Evolutionary conservation across 2,797 vertebrate genomes (phyloP), one percentile per base, ranked within the genome.

Genomic region (Garrulus glandarius): DNA sequence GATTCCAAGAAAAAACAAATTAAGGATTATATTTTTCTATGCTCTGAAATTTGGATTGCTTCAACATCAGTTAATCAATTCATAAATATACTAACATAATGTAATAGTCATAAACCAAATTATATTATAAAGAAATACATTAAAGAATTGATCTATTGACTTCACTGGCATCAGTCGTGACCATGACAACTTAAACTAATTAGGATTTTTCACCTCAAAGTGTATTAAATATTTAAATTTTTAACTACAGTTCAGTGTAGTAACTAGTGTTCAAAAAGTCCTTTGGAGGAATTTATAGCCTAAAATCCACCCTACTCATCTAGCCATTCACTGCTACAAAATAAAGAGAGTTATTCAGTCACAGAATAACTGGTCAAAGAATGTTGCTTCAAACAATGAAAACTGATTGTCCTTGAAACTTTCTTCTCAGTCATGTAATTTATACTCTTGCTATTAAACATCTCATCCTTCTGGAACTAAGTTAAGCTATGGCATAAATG

Each of bases 351-450:
- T 30, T 83, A 63, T 70, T 87, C n/a, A 44, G 24, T 86, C 49
- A 50, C 21, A 37, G 29, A 75, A 15, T 89, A 91, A 69, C 46
- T 78, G 56, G 46, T 83, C 55, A 81, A 86, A 85, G 22, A 74
- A 59, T 27, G 22, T 59, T 90, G 8, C 14, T 84, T 95, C 4
- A 1, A 75, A 75, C 50, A 67, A 84, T 86, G 83, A 84, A 74
- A 86, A 76, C 15, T 92, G 61, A 90, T 93, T 87, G 67, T 74
- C 82, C 61, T 90, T 88, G 76, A 93, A 93, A 93, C 50, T 93
- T 95, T 81, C 13, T 93, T 88, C 36, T 75, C 77, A 69, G 34
- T 85, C 32, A 19, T 89, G 23, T 81, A 92, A 92, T 89, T 93
- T 93, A 70, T 60, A 47, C 30, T 34, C 24, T 71, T 69, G n/a